phyloP scores from a whole-genome alignment of 53 echinoderm and acorn worm species.

The Astropecten irregularis region DNA sequence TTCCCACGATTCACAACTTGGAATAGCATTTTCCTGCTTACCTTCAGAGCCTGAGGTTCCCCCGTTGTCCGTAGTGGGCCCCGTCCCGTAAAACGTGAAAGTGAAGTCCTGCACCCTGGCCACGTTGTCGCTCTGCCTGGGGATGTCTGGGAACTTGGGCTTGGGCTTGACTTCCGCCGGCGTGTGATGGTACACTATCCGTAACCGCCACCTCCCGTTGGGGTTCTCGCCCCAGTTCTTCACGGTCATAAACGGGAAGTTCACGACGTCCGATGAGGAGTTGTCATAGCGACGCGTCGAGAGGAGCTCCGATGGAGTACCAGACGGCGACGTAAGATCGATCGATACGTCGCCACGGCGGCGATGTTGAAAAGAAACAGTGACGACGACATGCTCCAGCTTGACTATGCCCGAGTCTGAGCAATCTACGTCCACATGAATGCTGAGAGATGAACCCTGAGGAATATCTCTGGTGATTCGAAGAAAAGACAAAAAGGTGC shows the following conservation, averaged over 20 bases:
- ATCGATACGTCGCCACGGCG: slow-evolving; percentile 90
- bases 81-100: slow-evolving; percentile 76
- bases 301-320: slow-evolving; percentile 85
- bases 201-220: slow-evolving; percentile 73
- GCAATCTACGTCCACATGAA: slow-evolving; percentile 47
- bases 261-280: slow-evolving; percentile 31
- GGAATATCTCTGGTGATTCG: too few relatives aligned
- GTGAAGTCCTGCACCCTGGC: slow-evolving; percentile 48
- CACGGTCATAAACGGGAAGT: slow-evolving; percentile 95
- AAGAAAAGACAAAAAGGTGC: too few relatives aligned
- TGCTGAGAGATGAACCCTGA: too few relatives aligned
- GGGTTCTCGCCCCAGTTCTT: slow-evolving; percentile 96
- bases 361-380: slow-evolving; percentile 70
- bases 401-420: slow-evolving; percentile 64
- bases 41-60: neutral
- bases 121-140: slow-evolving; percentile 37
- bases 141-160: slow-evolving; percentile 42
- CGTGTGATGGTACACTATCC: slow-evolving; percentile 51
- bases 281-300: slow-evolving; percentile 71
- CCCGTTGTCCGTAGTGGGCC: neutral
- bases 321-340: slow-evolving; percentile 74
- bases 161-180: neutral
- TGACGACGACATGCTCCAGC: slow-evolving; percentile 80
- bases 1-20: too few relatives aligned
- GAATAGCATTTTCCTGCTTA: too few relatives aligned